phyloP scores from a whole-genome alignment of 1,140 invertebrate genomes.

The Phortica variegata region DNA sequence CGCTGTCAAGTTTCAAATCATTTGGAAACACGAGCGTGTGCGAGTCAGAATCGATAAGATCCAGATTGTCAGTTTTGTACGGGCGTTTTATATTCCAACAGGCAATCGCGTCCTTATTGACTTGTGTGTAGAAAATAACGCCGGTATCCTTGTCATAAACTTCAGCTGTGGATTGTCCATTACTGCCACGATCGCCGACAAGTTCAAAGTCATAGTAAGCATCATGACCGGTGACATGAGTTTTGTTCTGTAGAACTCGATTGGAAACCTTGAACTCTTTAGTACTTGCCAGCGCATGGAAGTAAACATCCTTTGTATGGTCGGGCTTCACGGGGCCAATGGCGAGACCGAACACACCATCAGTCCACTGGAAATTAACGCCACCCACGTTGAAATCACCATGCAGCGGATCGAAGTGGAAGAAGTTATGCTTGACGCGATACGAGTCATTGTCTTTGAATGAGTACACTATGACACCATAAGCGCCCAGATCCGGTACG shows the following conservation, averaged over 20 bases:
- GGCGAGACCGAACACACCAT: slow-evolving; percentile 72
- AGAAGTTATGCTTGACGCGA: slow-evolving; percentile 76
- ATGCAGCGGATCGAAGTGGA: slow-evolving; percentile 76
- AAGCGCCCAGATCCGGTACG: slow-evolving; percentile 71
- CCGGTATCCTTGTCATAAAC: slow-evolving; percentile 69
- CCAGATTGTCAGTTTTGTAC: slow-evolving; percentile 67
- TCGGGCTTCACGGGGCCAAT: slow-evolving; percentile 62
- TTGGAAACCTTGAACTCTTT: slow-evolving; percentile 75
- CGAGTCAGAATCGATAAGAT: slow-evolving; percentile 65
- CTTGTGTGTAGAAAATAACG: slow-evolving; percentile 74
- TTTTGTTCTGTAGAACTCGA: slow-evolving; percentile 69
- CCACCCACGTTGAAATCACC: slow-evolving; percentile 72
- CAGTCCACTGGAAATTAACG: slow-evolving; percentile 76
- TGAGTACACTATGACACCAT: slow-evolving; percentile 75
- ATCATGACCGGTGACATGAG: slow-evolving; percentile 60
- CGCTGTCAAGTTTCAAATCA: slow-evolving; percentile 64
- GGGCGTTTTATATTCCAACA: slow-evolving; percentile 72
- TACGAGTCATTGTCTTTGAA: slow-evolving; percentile 72
- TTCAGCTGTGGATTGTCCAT: slow-evolving; percentile 72
- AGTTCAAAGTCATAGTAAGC: slow-evolving; percentile 70
- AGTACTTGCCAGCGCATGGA: slow-evolving; percentile 73
- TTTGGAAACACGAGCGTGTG: slow-evolving; percentile 69
- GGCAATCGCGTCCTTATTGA: slow-evolving; percentile 63
- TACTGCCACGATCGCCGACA: slow-evolving; percentile 69
- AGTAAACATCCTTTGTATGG: slow-evolving; percentile 69